These are phyloP conservation scores for Raillietiella orientalis DNA, from an alignment of 2,888 invertebrate genomes.

Conservation along the genomic window DNA sequence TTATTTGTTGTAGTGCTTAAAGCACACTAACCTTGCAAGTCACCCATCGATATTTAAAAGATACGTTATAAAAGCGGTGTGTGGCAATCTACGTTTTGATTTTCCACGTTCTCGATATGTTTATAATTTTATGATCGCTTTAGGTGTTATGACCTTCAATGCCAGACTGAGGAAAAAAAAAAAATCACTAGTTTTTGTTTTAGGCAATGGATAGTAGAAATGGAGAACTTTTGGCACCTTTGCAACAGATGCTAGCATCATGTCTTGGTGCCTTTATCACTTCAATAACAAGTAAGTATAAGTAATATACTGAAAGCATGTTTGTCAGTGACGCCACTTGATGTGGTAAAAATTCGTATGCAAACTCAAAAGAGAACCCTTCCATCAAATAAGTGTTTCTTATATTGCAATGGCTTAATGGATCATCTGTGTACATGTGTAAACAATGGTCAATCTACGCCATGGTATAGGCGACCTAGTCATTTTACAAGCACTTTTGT, in stretches of 20 bases:
- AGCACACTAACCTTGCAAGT: too few relatives aligned
- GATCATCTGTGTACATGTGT: constrained; percentile 76
- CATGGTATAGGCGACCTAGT: constrained; percentile 22
- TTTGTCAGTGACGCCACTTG: constrained; percentile 70
- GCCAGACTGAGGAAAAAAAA: too few relatives aligned
- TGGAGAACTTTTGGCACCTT: constrained; percentile 28
- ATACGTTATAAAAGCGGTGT: too few relatives aligned
- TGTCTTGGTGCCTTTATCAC: constrained; percentile 66
- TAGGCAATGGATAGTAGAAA: too few relatives aligned
- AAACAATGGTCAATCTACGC: constrained; percentile 7
- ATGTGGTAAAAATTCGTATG: constrained; percentile 92
- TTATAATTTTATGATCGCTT: too few relatives aligned
- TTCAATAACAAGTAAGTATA: constrained; percentile 40
- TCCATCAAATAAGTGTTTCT: constrained; percentile 52
- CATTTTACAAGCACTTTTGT: constrained; percentile 34
- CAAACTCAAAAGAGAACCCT: constrained; percentile 71
- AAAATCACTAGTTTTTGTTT: too few relatives aligned
- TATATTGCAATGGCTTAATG: constrained; percentile 95
- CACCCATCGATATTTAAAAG: too few relatives aligned
- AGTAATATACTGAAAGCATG: constrained; percentile 3
- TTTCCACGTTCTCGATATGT: too few relatives aligned
- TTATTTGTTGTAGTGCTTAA: too few relatives aligned
- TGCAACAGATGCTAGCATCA: constrained; percentile 52
- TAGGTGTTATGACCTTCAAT: too few relatives aligned
- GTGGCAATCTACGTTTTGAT: too few relatives aligned